These are phyloP conservation scores for Drosophila flavopinicola DNA, from an alignment of 2,888 invertebrate species.

Conservation along the genomic window DNA sequence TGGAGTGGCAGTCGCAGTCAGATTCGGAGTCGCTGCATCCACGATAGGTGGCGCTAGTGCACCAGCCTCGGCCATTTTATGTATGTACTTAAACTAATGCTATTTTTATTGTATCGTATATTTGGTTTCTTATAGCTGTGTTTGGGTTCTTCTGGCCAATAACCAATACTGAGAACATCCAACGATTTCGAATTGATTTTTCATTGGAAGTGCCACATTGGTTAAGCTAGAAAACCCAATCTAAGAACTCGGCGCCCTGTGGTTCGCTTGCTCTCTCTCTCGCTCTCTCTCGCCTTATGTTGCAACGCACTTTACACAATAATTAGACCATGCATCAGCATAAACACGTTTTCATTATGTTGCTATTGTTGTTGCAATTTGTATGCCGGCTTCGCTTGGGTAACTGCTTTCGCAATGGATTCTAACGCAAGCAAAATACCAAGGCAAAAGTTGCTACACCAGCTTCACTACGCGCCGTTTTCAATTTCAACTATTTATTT, in stretches of 20 bases:
- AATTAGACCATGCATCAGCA: constrained; percentile 50
- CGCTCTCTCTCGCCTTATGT: constrained; percentile 7
- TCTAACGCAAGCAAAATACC: constrained; percentile 82
- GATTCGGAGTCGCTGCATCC: not conserved
- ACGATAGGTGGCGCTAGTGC: not conserved
- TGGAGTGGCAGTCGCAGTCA: no score
- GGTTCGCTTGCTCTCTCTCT: constrained; percentile 2
- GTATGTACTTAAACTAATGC: constrained; percentile 37
- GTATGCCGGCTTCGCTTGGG: constrained; percentile 44
- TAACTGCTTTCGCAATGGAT: constrained; percentile 82
- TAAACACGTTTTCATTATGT: constrained; percentile 42
- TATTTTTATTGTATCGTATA: constrained; percentile 8
- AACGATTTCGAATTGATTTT: constrained; percentile 82
- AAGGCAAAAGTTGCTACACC: constrained; percentile 81
- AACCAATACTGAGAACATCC: constrained; percentile 85
- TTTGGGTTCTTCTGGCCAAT: constrained; percentile 82
- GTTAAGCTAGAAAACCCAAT: constrained; percentile 82
- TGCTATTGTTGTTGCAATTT: constrained; percentile 18
- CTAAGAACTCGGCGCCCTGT: constrained; percentile 5
- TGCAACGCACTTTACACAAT: constrained; percentile 52
- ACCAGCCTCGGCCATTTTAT: constrained; percentile 31
- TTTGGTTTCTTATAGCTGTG: constrained; percentile 61
- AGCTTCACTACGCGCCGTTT: constrained; percentile 11
- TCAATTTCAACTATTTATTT: constrained; percentile 4
- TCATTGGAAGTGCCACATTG: constrained; percentile 85